These are phyloP conservation scores for Urosaurus nigricauda DNA, from an alignment of 2,797 vertebrate genomes.

Conservation along the genomic window DNA sequence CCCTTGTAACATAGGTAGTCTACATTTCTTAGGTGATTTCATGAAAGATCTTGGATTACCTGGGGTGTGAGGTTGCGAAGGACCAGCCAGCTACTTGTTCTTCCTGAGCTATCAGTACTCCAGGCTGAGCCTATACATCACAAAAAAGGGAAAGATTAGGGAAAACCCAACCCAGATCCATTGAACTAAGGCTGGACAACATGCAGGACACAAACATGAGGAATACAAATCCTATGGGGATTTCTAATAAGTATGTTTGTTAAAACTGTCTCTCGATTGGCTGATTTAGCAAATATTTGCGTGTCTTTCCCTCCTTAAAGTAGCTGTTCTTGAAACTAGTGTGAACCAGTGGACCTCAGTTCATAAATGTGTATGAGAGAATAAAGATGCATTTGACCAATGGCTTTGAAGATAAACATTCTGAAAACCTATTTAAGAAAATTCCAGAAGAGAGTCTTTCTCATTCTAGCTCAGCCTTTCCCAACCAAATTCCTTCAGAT, in stretches of 20 bases:
- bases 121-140: conserved; percentile 88
- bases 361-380: not conserved
- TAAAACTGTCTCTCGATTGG: not conserved
- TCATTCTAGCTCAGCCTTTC: not conserved
- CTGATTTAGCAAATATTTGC: conserved; percentile 29
- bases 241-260: conserved; percentile 25
- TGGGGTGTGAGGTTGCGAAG: conserved; percentile 98
- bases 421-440: not conserved
- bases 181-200: rapidly evolving
- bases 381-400: not conserved
- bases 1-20: rapidly evolving
- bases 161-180: not conserved
- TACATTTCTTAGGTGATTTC: not conserved
- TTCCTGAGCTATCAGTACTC: conserved; percentile 96
- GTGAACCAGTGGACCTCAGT: not conserved
- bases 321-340: not conserved
- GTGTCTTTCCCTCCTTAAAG: not conserved
- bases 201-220: not conserved
- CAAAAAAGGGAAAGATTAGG: conserved; percentile 47
- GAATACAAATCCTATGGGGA: conserved; percentile 26
- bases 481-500: too few relatives aligned
- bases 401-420: not conserved
- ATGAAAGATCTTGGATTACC: conserved; percentile 72
- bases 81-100: conserved; percentile 98
- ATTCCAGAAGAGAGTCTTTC: not conserved